These are phyloP conservation scores for Thera obeliscata DNA, from an alignment of 2,888 invertebrate genomes.

Conservation along the genomic window DNA sequence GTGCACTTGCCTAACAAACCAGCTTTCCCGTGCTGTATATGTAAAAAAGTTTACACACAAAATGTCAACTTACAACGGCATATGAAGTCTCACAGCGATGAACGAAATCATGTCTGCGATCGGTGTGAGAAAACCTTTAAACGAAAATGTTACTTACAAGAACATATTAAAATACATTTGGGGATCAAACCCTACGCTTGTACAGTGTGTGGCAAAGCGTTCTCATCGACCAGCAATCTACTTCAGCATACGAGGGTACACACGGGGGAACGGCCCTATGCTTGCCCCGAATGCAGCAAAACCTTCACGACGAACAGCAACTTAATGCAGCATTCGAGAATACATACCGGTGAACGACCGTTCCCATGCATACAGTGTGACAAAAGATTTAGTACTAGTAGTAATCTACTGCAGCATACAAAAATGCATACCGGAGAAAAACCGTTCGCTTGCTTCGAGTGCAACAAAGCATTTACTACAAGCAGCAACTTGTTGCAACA, in stretches of 20 bases:
- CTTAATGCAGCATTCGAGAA: slow-evolving; percentile 16
- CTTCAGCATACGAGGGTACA: slow-evolving; percentile 22
- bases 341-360: slow-evolving; percentile 21
- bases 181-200: slow-evolving; percentile 18
- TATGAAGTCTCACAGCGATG: slow-evolving; percentile 13
- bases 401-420: slow-evolving; percentile 23
- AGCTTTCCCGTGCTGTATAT: slow-evolving; percentile 5
- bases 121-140: slow-evolving; percentile 18
- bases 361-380: slow-evolving; percentile 11
- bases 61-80: slow-evolving; percentile 20
- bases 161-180: slow-evolving; percentile 16
- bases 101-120: neutral
- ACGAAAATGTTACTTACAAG: slow-evolving; percentile 17
- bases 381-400: slow-evolving; percentile 21
- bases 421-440: slow-evolving; percentile 28
- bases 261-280: slow-evolving; percentile 13
- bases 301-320: slow-evolving; percentile 23
- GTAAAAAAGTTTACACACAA: slow-evolving; percentile 15
- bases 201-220: slow-evolving; percentile 12
- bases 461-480: slow-evolving; percentile 22
- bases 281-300: slow-evolving; percentile 18
- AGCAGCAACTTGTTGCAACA: slow-evolving; percentile 25
- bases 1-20: neutral
- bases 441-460: slow-evolving; percentile 19
- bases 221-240: slow-evolving; percentile 21